phyloP scores from a whole-genome alignment of 2,113 vertebrate species.

The Donacobius atricapilla region DNA sequence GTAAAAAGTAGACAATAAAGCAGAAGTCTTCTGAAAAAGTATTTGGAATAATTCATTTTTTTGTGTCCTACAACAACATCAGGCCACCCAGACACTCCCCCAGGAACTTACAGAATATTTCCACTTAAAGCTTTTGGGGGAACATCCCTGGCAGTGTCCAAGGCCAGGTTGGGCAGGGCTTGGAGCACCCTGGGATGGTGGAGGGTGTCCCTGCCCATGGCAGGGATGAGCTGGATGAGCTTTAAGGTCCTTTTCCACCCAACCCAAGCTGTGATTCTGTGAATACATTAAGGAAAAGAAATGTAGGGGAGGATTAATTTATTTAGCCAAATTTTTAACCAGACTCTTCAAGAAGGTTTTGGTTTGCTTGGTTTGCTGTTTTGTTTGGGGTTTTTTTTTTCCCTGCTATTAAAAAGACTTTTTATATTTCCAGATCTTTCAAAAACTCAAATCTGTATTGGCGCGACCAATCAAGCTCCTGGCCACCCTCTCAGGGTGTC shows the following conservation, averaged over 20 bases:
- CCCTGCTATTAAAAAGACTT: rapidly evolving
- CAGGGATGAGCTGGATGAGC: background rate
- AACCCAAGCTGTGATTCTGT: background rate
- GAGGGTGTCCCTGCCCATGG: background rate
- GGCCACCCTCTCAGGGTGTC: background rate
- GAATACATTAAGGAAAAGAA: background rate
- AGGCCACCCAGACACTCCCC: rapidly evolving
- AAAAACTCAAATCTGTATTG: background rate
- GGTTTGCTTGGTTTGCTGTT: background rate
- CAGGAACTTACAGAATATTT: background rate
- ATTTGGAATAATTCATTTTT: too few species aligned
- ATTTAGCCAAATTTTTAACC: background rate
- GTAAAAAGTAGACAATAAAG: too few species aligned
- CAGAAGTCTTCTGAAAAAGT: too few species aligned
- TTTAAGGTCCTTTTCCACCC: background rate
- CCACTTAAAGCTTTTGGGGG: background rate
- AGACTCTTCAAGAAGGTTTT: background rate
- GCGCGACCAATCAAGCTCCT: background rate
- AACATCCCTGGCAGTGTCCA: background rate
- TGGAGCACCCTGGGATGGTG: background rate
- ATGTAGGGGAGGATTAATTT: background rate
- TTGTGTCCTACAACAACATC: too few species aligned
- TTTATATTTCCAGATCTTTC: background rate
- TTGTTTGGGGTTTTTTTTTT: background rate
- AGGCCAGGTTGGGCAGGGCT: rapidly evolving